Conservation (phyloP, 2,888 invertebrate species). For the Byasa hedistus region DNA sequence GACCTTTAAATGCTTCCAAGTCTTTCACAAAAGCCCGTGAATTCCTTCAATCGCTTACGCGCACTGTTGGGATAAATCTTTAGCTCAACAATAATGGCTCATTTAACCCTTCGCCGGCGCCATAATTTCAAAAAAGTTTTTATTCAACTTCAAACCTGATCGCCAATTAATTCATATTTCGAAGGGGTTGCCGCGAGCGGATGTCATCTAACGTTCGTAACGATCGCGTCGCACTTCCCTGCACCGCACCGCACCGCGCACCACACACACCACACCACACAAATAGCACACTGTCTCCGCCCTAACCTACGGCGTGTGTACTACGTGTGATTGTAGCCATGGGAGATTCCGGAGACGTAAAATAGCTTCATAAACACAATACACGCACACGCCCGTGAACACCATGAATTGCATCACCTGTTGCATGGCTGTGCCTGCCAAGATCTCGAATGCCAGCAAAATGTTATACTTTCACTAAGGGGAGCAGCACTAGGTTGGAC, state of each 20-base stretch:
- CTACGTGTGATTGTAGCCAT: no score
- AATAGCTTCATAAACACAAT: neutral
- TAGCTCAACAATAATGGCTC: constrained; percentile 31
- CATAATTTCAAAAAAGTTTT: constrained; percentile 31
- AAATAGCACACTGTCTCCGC: neutral
- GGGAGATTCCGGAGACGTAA: neutral
- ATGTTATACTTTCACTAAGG: constrained; percentile 4
- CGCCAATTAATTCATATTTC: constrained; percentile 47
- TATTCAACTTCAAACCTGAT: constrained; percentile 46
- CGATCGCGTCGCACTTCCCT: constrained; percentile 26
- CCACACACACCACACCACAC: neutral
- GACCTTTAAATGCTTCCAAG: constrained; percentile 31
- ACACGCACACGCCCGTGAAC: neutral
- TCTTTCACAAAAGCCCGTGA: constrained; percentile 25
- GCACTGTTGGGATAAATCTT: constrained; percentile 28
- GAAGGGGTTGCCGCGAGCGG: constrained; percentile 42
- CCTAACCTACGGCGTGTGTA: neutral
- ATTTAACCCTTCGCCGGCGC: constrained; percentile 32
- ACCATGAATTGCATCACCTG: constrained; percentile 3
- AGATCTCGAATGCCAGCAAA: neutral
- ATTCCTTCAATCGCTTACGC: constrained; percentile 20
- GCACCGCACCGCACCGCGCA: neutral
- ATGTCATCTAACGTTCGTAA: constrained; percentile 47
- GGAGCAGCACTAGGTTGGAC: neutral
- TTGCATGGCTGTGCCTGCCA: neutral